Evolutionary conservation across 2,113 vertebrate species (phyloP), one percentile per base, ranked within the genome.

Genomic region (Esox niger): DNA sequence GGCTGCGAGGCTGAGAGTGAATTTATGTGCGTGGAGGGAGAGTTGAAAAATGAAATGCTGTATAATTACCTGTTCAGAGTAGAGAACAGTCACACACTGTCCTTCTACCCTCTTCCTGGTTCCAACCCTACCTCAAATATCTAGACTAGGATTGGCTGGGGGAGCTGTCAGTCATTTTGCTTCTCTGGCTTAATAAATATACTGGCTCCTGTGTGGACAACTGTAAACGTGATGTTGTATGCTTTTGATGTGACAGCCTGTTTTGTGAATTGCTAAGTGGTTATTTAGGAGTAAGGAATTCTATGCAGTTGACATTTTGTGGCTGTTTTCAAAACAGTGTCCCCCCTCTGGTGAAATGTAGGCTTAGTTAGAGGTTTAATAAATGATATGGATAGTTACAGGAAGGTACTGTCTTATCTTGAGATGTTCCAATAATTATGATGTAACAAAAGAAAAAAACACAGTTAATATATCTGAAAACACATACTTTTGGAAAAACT

Each of bases 71-170:
- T 85, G 70, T 25, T 60, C 26, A 59, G 43, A 60, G 32, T 27
- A 23, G 38, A 74, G 73, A 89, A 88, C 89, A 90, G 82, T 60
- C 71, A 63, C 32, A 62, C 77, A 84, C 79, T 84, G 84, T 88
- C 79, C 71, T 76, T 58, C 64, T 68, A n/a, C n/a, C n/a, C n/a
- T 23, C 35, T 55, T 64, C 68, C 66, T 38, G 47, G 67, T 73
- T 67, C 70, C 62, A 26, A 64, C 64, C 30, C 32, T n/a, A n/a
- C 52, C 25, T 35, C 13, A 20, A 55, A 13, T 21, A 8, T 35
- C 58, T 72, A 29, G 20, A 15, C 29, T 17, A 20, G 27, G 59
- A 72, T 78, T 77, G 78, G 84, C 46, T 64, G 2, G 66, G 59
- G 69, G 5, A 33, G 15, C 26, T 25, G 72, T 75, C 80, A 82